Conservation (phyloP, 2,797 vertebrate genomes). For the Enteromius thamalakanensis region DNA sequence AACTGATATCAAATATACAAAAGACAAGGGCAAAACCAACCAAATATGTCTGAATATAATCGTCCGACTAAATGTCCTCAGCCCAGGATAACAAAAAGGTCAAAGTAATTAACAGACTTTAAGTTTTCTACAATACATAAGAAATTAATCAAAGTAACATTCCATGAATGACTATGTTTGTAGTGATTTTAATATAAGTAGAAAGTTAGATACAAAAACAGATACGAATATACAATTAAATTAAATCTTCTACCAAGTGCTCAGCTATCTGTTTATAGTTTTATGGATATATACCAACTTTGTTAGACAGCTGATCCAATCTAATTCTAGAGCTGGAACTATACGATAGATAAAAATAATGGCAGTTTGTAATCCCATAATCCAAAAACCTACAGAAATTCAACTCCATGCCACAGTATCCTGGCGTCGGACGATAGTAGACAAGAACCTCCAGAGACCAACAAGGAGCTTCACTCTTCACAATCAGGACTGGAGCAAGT, state of each 20-base stretch:
- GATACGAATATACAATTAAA: not conserved
- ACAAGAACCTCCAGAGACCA: slow-evolving; percentile 11
- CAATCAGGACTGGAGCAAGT: slow-evolving; percentile 29
- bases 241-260: not conserved
- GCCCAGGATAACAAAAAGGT: slow-evolving; percentile 5
- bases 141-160: not conserved
- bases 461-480: slow-evolving; percentile 2
- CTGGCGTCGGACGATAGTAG: not conserved
- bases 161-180: not conserved
- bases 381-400: slow-evolving; percentile 11
- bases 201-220: not conserved
- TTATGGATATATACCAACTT: not conserved
- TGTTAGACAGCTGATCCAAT: not conserved
- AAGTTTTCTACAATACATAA: not conserved
- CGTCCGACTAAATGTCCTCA: slow-evolving; percentile 41
- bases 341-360: not conserved
- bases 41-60: slow-evolving; percentile 28
- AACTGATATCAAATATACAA: slow-evolving; percentile 45
- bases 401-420: not conserved
- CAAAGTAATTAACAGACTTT: not conserved
- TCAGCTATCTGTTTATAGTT: not conserved
- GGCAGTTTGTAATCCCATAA: slow-evolving; percentile 18
- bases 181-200: not conserved
- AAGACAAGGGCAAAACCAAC: slow-evolving; percentile 13
- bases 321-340: not conserved